phyloP scores from a whole-genome alignment of 2,113 vertebrate genomes.

The Rafetus swinhoei region DNA sequence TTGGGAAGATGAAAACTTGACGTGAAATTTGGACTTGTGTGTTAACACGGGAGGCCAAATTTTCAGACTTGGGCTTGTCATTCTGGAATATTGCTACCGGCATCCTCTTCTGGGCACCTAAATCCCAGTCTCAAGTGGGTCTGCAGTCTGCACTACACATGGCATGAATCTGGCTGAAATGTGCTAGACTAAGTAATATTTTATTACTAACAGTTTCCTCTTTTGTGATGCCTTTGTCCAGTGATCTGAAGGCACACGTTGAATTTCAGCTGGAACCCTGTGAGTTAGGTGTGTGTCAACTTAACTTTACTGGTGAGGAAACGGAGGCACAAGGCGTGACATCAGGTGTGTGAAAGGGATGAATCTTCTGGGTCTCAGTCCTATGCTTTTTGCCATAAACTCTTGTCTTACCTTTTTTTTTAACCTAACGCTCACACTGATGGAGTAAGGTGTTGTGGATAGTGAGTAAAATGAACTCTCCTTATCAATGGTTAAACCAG shows the following conservation, averaged over 20 bases:
- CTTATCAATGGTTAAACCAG: neutral
- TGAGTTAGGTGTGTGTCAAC: neutral
- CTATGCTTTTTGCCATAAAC: neutral
- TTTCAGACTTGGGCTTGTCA: neutral
- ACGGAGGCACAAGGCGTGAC: neutral
- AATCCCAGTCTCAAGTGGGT: neutral
- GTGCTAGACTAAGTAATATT: neutral
- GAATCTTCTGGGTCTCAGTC: neutral
- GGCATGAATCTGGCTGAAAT: neutral
- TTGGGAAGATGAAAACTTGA: neutral
- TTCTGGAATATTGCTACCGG: neutral
- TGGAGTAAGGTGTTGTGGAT: neutral
- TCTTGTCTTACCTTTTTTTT: neutral
- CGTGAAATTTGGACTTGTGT: neutral
- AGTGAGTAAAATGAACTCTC: neutral
- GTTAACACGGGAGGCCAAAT: neutral
- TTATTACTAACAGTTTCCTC: neutral
- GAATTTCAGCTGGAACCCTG: neutral
- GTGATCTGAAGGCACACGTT: neutral
- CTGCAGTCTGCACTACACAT: neutral
- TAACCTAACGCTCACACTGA: neutral
- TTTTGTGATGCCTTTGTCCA: neutral
- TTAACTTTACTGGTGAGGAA: neutral
- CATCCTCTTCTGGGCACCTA: neutral
- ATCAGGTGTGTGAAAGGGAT: neutral